phyloP scores from a whole-genome alignment of 1,140 invertebrate genomes.

The Caerostris darwini region DNA sequence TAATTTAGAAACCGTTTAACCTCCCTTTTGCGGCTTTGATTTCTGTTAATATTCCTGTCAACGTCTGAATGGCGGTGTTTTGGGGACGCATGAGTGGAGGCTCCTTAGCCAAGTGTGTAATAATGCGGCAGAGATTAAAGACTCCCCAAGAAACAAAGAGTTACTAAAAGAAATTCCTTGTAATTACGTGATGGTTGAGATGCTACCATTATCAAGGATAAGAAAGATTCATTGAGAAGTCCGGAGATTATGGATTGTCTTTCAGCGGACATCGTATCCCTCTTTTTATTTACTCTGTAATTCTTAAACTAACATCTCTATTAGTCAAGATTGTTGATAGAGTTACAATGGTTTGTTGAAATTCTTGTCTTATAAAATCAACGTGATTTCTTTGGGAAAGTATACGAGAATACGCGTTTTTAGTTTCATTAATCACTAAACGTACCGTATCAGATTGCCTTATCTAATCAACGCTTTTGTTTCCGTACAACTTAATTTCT shows the following conservation, averaged over 20 bases:
- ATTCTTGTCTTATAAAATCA: background rate
- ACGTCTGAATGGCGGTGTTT: constrained; percentile 38
- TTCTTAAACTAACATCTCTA: constrained; percentile 10
- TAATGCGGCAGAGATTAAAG: constrained; percentile 51
- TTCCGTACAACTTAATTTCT: background rate
- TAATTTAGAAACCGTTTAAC: constrained; percentile 28
- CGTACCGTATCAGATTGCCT: background rate
- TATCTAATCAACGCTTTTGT: background rate
- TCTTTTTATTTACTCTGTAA: background rate
- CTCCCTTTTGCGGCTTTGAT: background rate
- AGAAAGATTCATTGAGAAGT: constrained; percentile 24
- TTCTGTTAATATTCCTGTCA: constrained; percentile 29
- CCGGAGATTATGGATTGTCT: constrained; percentile 46
- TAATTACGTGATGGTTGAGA: constrained; percentile 47
- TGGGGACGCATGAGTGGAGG: constrained; percentile 27
- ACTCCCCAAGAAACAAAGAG: constrained; percentile 16
- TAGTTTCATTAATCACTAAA: background rate
- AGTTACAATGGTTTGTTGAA: constrained; percentile 24
- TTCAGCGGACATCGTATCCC: background rate
- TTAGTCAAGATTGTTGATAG: constrained; percentile 26
- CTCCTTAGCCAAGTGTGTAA: constrained; percentile 43
- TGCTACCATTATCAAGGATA: constrained; percentile 26
- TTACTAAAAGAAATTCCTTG: constrained; percentile 40
- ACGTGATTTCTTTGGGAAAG: constrained; percentile 20
- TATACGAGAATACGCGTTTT: background rate